Evolutionary conservation across 2,113 vertebrate species (phyloP).

Genomic region (Oreochromis aureus): DNA sequence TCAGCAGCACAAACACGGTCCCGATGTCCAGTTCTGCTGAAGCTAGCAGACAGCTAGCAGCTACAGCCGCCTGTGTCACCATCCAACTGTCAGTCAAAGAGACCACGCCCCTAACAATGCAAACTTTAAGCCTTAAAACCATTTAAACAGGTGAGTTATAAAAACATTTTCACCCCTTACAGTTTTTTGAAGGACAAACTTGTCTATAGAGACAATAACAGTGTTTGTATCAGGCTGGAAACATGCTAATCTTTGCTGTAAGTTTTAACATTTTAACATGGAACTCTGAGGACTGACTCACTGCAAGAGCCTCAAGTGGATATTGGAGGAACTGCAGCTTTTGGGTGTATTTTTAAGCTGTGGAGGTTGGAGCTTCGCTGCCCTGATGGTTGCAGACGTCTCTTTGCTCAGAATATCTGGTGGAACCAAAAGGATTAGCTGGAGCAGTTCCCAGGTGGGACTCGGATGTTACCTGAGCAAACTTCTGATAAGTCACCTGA

Average conservation of each 20-base stretch:
- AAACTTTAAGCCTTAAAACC: not conserved
- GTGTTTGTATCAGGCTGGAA: not conserved
- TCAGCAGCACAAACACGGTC: not conserved
- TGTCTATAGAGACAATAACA: not conserved
- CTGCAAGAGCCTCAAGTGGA: not conserved
- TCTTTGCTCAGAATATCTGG: not conserved
- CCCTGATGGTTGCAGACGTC: not conserved
- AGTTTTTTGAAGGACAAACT: not conserved
- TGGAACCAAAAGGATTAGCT: not conserved
- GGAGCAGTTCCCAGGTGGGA: not conserved
- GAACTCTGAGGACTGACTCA: not conserved
- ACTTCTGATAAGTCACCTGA: not conserved
- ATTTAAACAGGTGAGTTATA: not conserved
- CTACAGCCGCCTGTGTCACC: not conserved
- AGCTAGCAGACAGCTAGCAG: too few relatives aligned
- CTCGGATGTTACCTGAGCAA: not conserved
- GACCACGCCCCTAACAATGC: not conserved
- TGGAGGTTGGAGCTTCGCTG: not conserved
- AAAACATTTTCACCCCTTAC: not conserved
- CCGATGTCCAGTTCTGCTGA: too few relatives aligned
- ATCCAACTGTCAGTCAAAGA: not conserved
- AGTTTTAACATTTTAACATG: not conserved
- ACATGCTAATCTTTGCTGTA: not conserved
- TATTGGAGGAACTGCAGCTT: not conserved
- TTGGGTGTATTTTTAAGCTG: not conserved